Percentiles rank a stretch among this genome's conserved stretches.
Evolutionary conservation across 2,888 invertebrate species (phyloP).

Genomic region (Microctonus brassicae): DNA sequence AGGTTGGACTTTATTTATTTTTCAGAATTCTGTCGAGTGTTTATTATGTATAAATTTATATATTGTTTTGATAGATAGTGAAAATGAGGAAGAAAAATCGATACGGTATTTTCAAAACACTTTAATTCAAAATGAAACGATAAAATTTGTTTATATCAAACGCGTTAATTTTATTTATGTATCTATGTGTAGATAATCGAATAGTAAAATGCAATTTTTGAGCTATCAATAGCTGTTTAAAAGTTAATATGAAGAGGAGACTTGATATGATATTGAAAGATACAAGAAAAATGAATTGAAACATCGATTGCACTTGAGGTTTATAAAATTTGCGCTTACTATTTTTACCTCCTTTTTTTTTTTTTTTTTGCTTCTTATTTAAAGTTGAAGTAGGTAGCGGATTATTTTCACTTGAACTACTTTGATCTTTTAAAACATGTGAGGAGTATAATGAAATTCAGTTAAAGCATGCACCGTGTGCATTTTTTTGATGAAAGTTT

Average conservation of each 20-base stretch:
- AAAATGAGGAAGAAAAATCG: constrained; percentile 12
- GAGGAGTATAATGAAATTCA: not conserved
- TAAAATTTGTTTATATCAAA: constrained; percentile 4
- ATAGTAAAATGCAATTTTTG: no score
- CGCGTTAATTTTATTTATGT: no score
- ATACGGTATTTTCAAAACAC: no score
- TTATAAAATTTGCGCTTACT: not conserved
- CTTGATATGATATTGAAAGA: not conserved
- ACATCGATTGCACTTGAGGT: not conserved
- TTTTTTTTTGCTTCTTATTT: not conserved
- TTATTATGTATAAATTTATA: not conserved
- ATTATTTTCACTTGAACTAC: not conserved
- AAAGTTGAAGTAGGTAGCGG: not conserved
- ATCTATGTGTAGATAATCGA: no score
- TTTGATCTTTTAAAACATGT: not conserved
- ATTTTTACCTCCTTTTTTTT: not conserved
- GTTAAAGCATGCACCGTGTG: not conserved
- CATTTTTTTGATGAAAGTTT: not conserved
- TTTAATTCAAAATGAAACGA: not conserved
- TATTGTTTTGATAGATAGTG: constrained; percentile 5
- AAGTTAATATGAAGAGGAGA: not conserved
- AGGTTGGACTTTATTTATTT: constrained; percentile 1
- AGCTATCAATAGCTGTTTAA: not conserved
- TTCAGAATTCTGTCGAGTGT: not conserved
- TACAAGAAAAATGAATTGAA: not conserved